Evolutionary conservation across 2,797 vertebrate genomes (phyloP).

Genomic region (Pangasius krempfi): DNA sequence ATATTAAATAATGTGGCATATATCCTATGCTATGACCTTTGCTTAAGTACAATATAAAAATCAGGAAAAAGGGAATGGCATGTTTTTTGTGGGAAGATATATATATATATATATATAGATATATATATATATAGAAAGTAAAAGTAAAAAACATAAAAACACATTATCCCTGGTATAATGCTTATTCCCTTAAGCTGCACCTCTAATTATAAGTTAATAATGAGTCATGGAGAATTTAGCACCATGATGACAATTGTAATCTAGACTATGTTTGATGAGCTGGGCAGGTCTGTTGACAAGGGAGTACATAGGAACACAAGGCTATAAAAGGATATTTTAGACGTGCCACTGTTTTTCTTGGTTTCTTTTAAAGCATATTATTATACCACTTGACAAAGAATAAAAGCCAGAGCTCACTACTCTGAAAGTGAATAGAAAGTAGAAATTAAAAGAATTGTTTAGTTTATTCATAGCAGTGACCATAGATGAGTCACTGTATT

Average conservation of each 20-base stretch:
- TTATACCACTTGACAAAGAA: slow-evolving; percentile 7
- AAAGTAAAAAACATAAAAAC: not conserved
- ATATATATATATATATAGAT: too few relatives aligned
- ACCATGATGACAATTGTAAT: not conserved
- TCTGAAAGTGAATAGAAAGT: not conserved
- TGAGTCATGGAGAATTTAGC: not conserved
- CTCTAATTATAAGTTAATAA: not conserved
- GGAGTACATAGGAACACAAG: not conserved
- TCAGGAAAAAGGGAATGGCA: too few relatives aligned
- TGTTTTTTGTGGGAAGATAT: too few relatives aligned
- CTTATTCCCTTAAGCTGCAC: not conserved
- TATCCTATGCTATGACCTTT: too few relatives aligned
- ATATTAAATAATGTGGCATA: too few relatives aligned
- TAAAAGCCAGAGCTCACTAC: not conserved
- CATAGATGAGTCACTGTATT: slow-evolving; percentile 3
- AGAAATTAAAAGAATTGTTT: slow-evolving; percentile 3
- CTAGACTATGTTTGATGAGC: not conserved
- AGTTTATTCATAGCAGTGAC: slow-evolving; percentile 22
- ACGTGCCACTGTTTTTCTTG: not conserved
- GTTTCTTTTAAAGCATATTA: not conserved
- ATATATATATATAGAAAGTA: not conserved
- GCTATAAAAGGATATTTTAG: not conserved
- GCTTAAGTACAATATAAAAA: too few relatives aligned
- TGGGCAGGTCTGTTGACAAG: not conserved
- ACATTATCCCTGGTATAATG: not conserved